Evolutionary conservation across 1,140 invertebrate species (phyloP).

Genomic region (Sitodiplosis mosellana): DNA sequence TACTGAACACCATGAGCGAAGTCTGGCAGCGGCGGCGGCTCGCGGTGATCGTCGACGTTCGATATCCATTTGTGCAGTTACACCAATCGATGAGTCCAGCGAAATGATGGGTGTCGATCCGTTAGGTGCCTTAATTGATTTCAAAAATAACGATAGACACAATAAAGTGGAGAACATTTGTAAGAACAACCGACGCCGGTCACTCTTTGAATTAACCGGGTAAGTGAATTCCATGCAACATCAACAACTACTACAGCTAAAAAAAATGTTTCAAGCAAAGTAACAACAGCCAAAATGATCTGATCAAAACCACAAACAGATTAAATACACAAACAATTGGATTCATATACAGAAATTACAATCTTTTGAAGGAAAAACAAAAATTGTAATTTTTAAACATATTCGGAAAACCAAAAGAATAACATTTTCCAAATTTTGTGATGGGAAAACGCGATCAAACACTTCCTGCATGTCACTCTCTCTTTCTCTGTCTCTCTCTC

Average conservation of each 20-base stretch:
- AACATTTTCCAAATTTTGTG: too few species aligned
- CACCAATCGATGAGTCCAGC: constrained; percentile 6
- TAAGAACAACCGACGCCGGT: constrained; percentile 40
- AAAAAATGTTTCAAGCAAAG: background rate
- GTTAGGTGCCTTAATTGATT: background rate
- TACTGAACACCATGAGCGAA: constrained; percentile 1
- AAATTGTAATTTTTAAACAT: background rate
- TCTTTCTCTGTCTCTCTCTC: background rate
- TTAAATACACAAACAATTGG: background rate
- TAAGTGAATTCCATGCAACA: too few species aligned
- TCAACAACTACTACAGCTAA: too few species aligned
- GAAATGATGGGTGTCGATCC: constrained; percentile 8
- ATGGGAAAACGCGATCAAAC: too few species aligned
- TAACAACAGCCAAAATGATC: background rate
- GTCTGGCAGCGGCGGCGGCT: constrained; percentile 11
- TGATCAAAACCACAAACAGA: background rate
- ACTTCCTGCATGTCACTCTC: too few species aligned
- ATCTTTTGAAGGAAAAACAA: background rate
- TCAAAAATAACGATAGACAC: constrained; percentile 16
- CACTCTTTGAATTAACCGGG: constrained; percentile 47
- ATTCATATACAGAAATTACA: background rate
- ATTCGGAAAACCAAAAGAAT: background rate
- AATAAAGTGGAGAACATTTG: constrained; percentile 31
- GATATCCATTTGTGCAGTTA: constrained; percentile 10
- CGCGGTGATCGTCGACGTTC: constrained; percentile 17